Evolutionary conservation across 2,113 vertebrate species (phyloP), one percentile per base, ranked within the genome.

Genomic region (Psittacula cyanocephala): DNA sequence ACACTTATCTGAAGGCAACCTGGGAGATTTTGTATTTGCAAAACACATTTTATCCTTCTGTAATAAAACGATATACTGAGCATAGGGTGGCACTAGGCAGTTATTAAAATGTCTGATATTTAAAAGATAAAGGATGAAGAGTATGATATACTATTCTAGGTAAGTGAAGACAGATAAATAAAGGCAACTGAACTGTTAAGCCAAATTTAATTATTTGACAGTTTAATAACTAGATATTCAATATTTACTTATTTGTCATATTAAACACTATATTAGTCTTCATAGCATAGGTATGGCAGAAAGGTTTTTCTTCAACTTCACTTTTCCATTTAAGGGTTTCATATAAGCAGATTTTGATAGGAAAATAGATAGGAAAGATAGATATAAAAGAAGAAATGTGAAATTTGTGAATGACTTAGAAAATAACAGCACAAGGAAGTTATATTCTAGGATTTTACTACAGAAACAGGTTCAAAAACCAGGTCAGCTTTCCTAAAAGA

Each of bases 401-500:
- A 35, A 77, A 91, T 95, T 95, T 92, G 93, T 97, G 97, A 95
- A 82, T 85, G 43, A 16, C 93, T 97, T 89, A 95, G 95, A 97
- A 97, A 92, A 92, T 13, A 93, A 49, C 49, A 95, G 64, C 89
- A 92, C 59, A 91, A 96, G 77, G 70, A 77, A 86, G 37, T 35
- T 79, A 11, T 63, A 75, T 84, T 87, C 86, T 79, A 93, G 67
- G 55, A 47, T 74, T 91, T 90, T 88, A 81, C 35, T 55, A 76
- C 64, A 80, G 50, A 65, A 49, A 81, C 64, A 88, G 69, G 63
- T 95, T 98, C 88, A 95, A 87, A 94, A 97, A 96, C 69, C 92
- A 95, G 95, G 81, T 92, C 92, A 96, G 91, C 88, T 97, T 97
- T 90, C 84, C 96, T 91, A 97, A 92, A 88, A 86, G 52, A 59